Percentiles rank a stretch among this genome's conserved stretches.
These are phyloP conservation scores for Xiphophorus birchmanni DNA, from an alignment of 2,797 vertebrate genomes.

Conservation along the genomic window DNA sequence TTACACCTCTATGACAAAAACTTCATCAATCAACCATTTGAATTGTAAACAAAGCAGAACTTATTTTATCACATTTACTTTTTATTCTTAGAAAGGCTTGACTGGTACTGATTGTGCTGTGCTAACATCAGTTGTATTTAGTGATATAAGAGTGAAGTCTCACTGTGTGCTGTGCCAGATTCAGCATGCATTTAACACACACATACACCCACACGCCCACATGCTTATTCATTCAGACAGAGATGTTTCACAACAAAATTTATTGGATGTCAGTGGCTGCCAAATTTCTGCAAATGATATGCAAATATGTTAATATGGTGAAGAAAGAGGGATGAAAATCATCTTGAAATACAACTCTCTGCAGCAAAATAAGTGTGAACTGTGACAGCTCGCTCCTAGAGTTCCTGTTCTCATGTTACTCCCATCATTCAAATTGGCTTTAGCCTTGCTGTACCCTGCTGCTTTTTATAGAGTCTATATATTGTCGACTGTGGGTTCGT, in stretches of 20 bases:
- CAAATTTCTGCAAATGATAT: conserved; percentile 57
- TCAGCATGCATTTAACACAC: conserved; percentile 32
- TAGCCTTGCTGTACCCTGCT: conserved; percentile 35
- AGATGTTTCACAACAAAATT: conserved; percentile 63
- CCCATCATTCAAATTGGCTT: conserved; percentile 51
- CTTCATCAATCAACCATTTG: conserved; percentile 31
- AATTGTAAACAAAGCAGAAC: conserved; percentile 5
- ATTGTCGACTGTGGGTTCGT: conserved; percentile 54
- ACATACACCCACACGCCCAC: neutral
- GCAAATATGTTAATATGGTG: conserved; percentile 52
- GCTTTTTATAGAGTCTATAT: conserved; percentile 60
- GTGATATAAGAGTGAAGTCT: conserved; percentile 59
- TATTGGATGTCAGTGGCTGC: conserved; percentile 48
- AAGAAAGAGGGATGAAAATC: conserved; percentile 48
- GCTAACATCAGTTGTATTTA: conserved; percentile 52
- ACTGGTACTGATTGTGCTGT: conserved; percentile 49
- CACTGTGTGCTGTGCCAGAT: conserved; percentile 37
- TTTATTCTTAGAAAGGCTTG: conserved; percentile 39
- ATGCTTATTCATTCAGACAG: conserved; percentile 42
- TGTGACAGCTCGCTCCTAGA: conserved; percentile 39
- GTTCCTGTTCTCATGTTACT: conserved; percentile 43
- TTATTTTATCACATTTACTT: conserved; percentile 22
- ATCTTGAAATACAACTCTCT: conserved; percentile 53
- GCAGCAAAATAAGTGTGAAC: conserved; percentile 58
- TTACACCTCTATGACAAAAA: conserved; percentile 37